Evolutionary conservation across 2,113 vertebrate species (phyloP), one percentile per base, ranked within the genome.

Genomic region (Archocentrus centrarchus): DNA sequence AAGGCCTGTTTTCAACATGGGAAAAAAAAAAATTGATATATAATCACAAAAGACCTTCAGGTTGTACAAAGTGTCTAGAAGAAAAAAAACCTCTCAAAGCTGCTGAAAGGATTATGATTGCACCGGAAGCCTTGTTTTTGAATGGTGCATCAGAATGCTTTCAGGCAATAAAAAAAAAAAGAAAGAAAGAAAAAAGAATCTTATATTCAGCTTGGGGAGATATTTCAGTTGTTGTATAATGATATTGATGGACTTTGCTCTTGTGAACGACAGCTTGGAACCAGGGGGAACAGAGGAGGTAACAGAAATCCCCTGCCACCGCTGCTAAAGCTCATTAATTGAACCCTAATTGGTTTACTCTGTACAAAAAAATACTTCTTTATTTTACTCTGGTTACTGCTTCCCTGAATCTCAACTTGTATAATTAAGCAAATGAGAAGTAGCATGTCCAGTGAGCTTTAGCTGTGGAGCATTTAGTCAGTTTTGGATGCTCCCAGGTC

Each of bases 91-190:
- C 47, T 73, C 47, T 73, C 47, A 55, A 73, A 35, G 44, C 24
- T 73, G 47, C 47, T 32, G 68, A 73, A 73, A 73, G 47, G 68
- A 73, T 55, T 73, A 73, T 73, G 47, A 73, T 55, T 73, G 27
- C 68, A 73, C 68, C 18, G 18, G 68, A 73, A 73, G 44, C 17
- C 47, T 32, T 14, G 47, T 55, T 55, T 32, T 73, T 73, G 66
- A 50, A 70, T 4, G 3, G 66, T 70, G 20, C 44, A 32, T 70
- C 44, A 13, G 66, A 50, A 30, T 6, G 3, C 10, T 70, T 70
- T 70, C 66, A 32, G 66, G 50, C 44, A 70, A 50, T 7, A 20
- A 20, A 55, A 50, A 53, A 27, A 70, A 30, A 70, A 15, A 22
- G 30, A 30, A 47, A 68, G 47, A 15, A 70, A 32, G 24, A 20